Base-by-base conservation (phyloP, 2,797 vertebrate species). In the Arremon brunneinucha region DNA sequence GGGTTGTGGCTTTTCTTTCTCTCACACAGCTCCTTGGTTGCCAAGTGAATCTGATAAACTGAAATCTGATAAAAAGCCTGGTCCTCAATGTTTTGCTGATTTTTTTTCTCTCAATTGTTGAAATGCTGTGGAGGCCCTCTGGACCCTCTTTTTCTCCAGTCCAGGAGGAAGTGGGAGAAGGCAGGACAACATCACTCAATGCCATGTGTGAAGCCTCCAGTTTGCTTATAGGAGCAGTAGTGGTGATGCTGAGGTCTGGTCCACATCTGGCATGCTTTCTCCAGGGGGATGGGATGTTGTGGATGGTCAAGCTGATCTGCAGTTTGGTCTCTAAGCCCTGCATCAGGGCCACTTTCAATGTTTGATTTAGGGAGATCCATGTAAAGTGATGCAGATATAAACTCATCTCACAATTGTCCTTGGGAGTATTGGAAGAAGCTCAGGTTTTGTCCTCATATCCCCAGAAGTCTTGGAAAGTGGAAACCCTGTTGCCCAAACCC, bases 1-100 rank as follows among this genome's bases (percentile, higher is more conserved):
- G 68, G 70, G 19, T n/a, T 89, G 68, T 64, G 76, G 46, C 30
- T 91, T 93, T 92, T 83, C 34, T 68, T 77, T 70, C 47, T 79
- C 49, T 93, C 35, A 19, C 74, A 76, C 32, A 89, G 24, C 19
- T 90, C 47, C 41, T 59, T 80, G 75, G 28, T 63, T 74, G 59
- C 60, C 64, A 64, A 15, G 14, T 0, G 13, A 84, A 74, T 59
- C 47, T 80, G 91, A 90, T 77, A 21, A 92, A 26, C 26, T 0
- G 14, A 79, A 85, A 83, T 63, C 47, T 91, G 78, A 92, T 77
- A 26, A 89, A 87, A 92, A 77, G 12, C 53, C 27, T 50, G 34
- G 23, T 72, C 77, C 35, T 50, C 43, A n/a, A 75, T 83, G n/a
- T 17, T 87, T 91, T 93, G 30, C 8, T 55, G 28, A 6, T 65